phyloP scores from a whole-genome alignment of 1,140 invertebrate species.

The Tetragonula clypearis region DNA sequence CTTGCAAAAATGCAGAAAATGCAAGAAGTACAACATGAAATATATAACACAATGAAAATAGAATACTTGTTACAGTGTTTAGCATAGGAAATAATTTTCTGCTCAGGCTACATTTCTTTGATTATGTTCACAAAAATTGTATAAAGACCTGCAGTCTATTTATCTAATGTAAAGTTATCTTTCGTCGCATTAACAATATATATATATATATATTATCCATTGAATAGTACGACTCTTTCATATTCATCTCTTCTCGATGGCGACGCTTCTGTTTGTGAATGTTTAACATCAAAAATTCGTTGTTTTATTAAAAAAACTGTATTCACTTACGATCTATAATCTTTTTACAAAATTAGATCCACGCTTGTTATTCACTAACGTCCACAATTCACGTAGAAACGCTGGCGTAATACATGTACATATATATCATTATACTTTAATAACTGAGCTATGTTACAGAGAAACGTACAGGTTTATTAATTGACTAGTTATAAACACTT shows the following conservation, averaged over 20 bases:
- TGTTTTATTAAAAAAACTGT: background rate
- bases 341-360: slow-evolving; percentile 22
- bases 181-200: background rate
- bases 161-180: background rate
- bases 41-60: too few species aligned
- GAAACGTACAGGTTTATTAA: slow-evolving; percentile 58
- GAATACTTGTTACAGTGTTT: too few species aligned
- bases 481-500: slow-evolving; percentile 79
- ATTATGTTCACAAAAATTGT: too few species aligned
- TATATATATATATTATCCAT: background rate
- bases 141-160: too few species aligned
- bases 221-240: background rate
- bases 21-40: too few species aligned
- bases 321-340: background rate
- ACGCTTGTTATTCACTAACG: slow-evolving; percentile 1
- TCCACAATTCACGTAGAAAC: slow-evolving; percentile 33
- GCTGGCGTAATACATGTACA: slow-evolving; percentile 14
- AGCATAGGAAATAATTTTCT: too few species aligned
- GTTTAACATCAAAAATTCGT: background rate
- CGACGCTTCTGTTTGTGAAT: background rate
- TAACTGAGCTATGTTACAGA: slow-evolving; percentile 60
- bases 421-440: slow-evolving; percentile 4
- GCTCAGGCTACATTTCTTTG: too few species aligned
- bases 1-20: too few species aligned
- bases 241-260: background rate